These are phyloP conservation scores for Drosophila koepferae DNA, from an alignment of 2,888 invertebrate genomes.

Conservation along the genomic window DNA sequence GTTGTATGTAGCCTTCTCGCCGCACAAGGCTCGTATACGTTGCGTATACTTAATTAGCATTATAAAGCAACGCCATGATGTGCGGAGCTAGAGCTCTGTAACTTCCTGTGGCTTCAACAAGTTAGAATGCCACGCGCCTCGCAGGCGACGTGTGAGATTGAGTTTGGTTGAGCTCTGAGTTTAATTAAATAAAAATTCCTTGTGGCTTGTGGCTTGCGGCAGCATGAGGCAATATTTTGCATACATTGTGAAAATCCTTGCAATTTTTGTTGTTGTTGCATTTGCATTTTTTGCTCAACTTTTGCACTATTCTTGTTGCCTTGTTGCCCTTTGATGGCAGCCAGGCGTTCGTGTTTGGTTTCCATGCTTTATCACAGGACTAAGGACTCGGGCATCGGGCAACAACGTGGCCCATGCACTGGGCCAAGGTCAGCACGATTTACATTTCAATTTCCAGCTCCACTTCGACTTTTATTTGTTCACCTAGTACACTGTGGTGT, in stretches of 20 bases:
- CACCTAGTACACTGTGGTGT: background rate
- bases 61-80: conserved; percentile 37
- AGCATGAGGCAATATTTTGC: conserved; percentile 37
- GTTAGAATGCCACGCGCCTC: conserved; percentile 24
- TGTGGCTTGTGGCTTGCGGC: conserved; percentile 27
- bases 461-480: conserved; percentile 6
- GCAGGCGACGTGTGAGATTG: background rate
- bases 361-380: conserved; percentile 52
- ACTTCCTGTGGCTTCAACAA: conserved; percentile 48
- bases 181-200: conserved; percentile 65
- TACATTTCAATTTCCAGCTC: conserved; percentile 67
- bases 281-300: background rate
- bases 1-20: conserved; percentile 5
- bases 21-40: conserved; percentile 20
- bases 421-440: conserved; percentile 71
- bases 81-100: conserved; percentile 6
- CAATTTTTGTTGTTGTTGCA: background rate
- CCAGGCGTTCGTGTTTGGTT: conserved; percentile 47
- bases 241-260: conserved; percentile 61
- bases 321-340: conserved; percentile 36
- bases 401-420: conserved; percentile 39
- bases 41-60: conserved; percentile 68
- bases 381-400: conserved; percentile 30
- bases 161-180: background rate
- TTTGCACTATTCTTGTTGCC: conserved; percentile 20